A percentile compares a stretch with the other conserved stretches of the same genome.
Evolutionary conservation across 2,888 invertebrate genomes (phyloP).

Genomic region (Azorinus chamasolen): DNA sequence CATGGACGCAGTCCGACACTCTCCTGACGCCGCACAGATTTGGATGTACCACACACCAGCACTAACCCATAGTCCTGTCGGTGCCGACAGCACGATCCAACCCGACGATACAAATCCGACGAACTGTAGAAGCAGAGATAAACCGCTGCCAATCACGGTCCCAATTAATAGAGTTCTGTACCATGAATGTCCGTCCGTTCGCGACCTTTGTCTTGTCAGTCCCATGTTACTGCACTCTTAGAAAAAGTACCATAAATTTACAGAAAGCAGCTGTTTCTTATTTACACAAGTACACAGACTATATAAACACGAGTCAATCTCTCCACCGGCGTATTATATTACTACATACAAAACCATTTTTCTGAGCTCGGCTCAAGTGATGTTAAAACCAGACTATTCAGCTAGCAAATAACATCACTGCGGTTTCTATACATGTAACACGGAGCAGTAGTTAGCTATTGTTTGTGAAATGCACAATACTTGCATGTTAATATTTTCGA

Average conservation of each 20-base stretch:
- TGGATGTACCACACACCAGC: constrained; percentile 63
- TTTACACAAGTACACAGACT: not conserved
- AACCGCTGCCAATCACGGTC: constrained; percentile 21
- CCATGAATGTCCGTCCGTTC: constrained; percentile 53
- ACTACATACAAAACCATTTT: too few species aligned
- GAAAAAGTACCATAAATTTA: not conserved
- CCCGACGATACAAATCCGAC: constrained; percentile 61
- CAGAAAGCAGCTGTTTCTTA: not conserved
- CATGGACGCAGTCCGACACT: constrained; percentile 57
- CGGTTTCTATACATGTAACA: too few species aligned
- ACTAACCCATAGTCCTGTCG: constrained; percentile 49
- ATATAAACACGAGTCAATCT: not conserved
- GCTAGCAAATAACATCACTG: too few species aligned
- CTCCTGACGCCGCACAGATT: constrained; percentile 27
- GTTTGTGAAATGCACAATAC: too few species aligned
- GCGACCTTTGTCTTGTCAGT: constrained; percentile 47
- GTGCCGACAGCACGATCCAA: constrained; percentile 53
- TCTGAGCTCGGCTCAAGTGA: too few species aligned
- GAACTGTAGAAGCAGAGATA: constrained; percentile 51
- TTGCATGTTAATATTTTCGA: too few species aligned
- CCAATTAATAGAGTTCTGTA: constrained; percentile 34
- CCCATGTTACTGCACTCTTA: constrained; percentile 24
- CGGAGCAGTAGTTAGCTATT: too few species aligned
- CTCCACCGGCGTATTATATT: too few species aligned
- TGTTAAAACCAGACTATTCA: too few species aligned